Conservation (phyloP, 2,797 vertebrate genomes). For the Sebastes iracundus region DNA sequence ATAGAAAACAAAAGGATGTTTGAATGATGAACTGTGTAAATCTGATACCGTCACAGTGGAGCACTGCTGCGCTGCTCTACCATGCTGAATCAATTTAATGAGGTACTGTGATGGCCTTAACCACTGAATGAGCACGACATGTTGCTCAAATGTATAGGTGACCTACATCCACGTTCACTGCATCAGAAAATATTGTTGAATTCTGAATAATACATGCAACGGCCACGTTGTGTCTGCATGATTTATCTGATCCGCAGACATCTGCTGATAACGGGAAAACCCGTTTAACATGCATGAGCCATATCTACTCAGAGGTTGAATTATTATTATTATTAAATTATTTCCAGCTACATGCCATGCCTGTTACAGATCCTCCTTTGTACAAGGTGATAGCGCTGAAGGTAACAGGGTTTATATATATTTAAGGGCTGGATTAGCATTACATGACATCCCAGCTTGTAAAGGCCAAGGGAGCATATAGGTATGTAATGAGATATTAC, state of each 20-base stretch:
- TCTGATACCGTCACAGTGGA: neutral
- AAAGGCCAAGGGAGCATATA: slow-evolving; percentile 7
- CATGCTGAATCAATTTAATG: slow-evolving; percentile 29
- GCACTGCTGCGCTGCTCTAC: neutral
- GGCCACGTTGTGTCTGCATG: neutral
- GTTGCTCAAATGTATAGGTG: slow-evolving; percentile 17
- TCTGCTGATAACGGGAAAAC: neutral
- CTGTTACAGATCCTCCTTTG: neutral
- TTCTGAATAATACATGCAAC: slow-evolving; percentile 20
- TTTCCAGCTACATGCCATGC: neutral
- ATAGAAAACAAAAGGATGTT: neutral
- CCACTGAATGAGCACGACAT: slow-evolving; percentile 24
- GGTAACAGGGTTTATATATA: neutral
- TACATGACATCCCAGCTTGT: neutral
- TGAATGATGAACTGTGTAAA: slow-evolving; percentile 3
- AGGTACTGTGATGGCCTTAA: slow-evolving; percentile 18
- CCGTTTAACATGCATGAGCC: neutral
- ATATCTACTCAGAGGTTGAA: slow-evolving; percentile 1
- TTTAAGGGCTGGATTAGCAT: slow-evolving; percentile 9
- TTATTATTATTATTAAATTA: neutral
- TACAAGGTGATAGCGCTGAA: neutral
- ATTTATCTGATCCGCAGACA: slow-evolving; percentile 2
- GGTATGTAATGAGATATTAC: slow-evolving; percentile 15
- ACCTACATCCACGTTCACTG: slow-evolving; percentile 28
- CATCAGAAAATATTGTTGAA: slow-evolving; percentile 11